Percentiles rank a stretch among this genome's conserved stretches.
These are phyloP conservation scores for Schizothorax lantsangensis DNA, from an alignment of 2,797 vertebrate species.

Conservation along the genomic window DNA sequence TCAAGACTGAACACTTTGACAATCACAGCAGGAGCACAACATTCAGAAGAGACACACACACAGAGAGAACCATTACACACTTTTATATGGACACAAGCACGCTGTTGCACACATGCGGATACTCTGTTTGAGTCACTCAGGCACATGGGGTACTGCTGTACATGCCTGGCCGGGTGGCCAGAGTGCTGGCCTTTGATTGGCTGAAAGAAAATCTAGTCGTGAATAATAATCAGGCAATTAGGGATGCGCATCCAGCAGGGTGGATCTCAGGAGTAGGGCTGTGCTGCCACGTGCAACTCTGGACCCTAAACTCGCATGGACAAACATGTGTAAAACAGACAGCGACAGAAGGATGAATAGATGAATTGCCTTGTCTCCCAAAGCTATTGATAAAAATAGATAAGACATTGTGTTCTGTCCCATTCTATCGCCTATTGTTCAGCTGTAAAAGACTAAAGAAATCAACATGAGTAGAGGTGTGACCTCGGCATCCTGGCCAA, in stretches of 20 bases:
- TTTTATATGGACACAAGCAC: constrained; percentile 26
- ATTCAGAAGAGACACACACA: constrained; percentile 26
- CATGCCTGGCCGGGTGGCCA: constrained; percentile 55
- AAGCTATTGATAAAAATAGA: background rate
- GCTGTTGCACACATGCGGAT: constrained; percentile 35
- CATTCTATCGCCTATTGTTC: background rate
- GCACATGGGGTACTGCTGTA: constrained; percentile 47
- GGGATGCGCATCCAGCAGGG: constrained; percentile 59
- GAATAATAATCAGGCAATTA: constrained; percentile 68
- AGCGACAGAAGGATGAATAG: background rate
- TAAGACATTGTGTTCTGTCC: background rate
- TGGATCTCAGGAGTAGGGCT: constrained; percentile 55
- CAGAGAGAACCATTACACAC: constrained; percentile 2
- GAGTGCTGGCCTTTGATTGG: constrained; percentile 62
- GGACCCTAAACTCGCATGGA: constrained; percentile 49
- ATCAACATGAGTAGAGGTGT: too few species aligned
- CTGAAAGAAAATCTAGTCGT: constrained; percentile 32
- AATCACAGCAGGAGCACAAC: constrained; percentile 31
- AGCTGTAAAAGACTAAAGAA: too few species aligned
- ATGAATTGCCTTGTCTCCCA: too few species aligned
- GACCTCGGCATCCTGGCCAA: too few species aligned
- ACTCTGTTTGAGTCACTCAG: background rate
- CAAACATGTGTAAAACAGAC: constrained; percentile 67
- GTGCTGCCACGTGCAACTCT: constrained; percentile 70
- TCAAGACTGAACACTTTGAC: constrained; percentile 29